Conservation (phyloP, 2,888 invertebrate genomes). For the Drosophila helvetica region DNA sequence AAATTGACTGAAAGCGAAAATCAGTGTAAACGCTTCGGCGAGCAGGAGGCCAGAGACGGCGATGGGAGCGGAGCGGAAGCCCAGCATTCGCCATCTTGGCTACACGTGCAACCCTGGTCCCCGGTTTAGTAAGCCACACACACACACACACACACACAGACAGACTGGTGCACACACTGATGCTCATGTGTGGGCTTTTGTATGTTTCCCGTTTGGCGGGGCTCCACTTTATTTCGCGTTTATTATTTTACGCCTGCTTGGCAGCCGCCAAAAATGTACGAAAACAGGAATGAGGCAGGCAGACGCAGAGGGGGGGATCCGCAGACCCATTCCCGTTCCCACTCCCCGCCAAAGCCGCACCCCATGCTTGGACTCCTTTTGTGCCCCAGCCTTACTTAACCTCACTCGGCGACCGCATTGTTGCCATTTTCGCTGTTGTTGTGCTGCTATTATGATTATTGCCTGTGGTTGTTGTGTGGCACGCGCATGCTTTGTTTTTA, state of each 20-base stretch:
- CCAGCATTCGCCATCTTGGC: conserved; percentile 53
- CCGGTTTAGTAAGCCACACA: conserved; percentile 35
- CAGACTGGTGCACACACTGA: conserved; percentile 2
- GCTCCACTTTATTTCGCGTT: conserved; percentile 79
- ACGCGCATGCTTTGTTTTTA: conserved; percentile 52
- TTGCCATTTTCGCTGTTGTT: conserved; percentile 30
- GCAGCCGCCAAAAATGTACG: conserved; percentile 69
- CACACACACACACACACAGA: conserved; percentile 17
- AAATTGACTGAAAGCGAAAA: conserved; percentile 80
- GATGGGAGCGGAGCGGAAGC: conserved; percentile 22
- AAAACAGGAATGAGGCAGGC: conserved; percentile 27
- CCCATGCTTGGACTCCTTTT: background rate
- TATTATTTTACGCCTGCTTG: conserved; percentile 81
- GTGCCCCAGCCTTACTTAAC: conserved; percentile 44
- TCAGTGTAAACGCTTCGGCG: conserved; percentile 78
- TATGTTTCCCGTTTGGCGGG: conserved; percentile 65
- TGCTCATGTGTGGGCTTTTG: conserved; percentile 33
- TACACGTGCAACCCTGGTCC: conserved; percentile 53
- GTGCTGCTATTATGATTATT: conserved; percentile 77
- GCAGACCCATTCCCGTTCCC: conserved; percentile 2
- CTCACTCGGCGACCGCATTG: conserved; percentile 35
- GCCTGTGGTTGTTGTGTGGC: conserved; percentile 66
- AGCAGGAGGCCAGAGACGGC: conserved; percentile 44
- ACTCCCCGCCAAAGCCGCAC: background rate
- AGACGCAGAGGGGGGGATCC: conserved; percentile 35